Base-by-base conservation (phyloP, 2,888 invertebrate species). In the Lycocerus yunnanus region DNA sequence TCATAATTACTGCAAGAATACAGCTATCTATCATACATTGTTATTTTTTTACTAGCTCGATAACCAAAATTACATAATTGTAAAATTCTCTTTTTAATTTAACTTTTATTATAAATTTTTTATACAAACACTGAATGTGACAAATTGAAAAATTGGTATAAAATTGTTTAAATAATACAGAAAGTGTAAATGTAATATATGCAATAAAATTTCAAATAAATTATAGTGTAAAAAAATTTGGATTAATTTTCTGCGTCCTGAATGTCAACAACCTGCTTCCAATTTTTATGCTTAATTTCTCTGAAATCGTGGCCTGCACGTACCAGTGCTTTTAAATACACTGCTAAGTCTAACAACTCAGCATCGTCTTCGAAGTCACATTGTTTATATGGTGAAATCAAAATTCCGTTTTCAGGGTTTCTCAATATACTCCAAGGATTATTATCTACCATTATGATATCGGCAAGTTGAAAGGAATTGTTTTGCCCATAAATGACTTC, bases 1-100 rank as follows among this genome's bases (percentile, higher is more conserved):
- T 43, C 43, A 43, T n/a, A 43, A 43, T 43, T 43, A n/a, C 43
- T n/a, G n/a, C 27, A 43, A 43, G n/a, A n/a, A 43, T 43, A 43
- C n/a, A 43, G 3, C 43, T 43, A 43, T 43, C 6, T 43, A 43
- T 43, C 43, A n/a, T 2, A n/a, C 6, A n/a, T 43, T 43, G 11
- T 43, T 43, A n/a, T 43, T 43, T 6, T 43, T 43, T 43, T n/a
- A n/a, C 43, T 6, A 43, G n/a, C 8, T 43, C 43, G 6, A 43
- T 43, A 43, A 43, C n/a, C 6, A n/a, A n/a, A 43, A n/a, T 43
- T 43, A 43, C n/a, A 43, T n/a, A n/a, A 8, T 43, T 43, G 5
- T 27, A 27, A 27, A 27, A 27, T 27, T 11, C 1, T n/a, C n/a
- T n/a, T n/a, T n/a, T n/a, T n/a, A 5, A 43, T 8, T n/a, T n/a